Evolutionary conservation across 92 coral and sea anemone genomes (phyloP), one percentile per base, ranked within the genome.

Genomic region (Epizoanthus stellaris): DNA sequence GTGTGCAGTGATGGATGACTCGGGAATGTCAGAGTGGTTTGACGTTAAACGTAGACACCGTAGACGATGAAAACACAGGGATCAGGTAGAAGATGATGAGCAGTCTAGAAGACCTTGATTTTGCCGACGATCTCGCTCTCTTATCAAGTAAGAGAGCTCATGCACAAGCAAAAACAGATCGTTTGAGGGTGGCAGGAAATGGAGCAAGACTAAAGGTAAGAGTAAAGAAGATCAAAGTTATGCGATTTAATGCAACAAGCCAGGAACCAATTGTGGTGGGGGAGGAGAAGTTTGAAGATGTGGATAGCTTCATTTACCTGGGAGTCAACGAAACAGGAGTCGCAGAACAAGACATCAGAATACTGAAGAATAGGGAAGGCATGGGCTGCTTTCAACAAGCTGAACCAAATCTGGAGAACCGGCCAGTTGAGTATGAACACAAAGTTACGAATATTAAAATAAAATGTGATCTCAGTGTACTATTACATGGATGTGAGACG

Each of bases 231-330:
- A 20, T 67, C 81, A 75, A 75, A 75, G 65, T 75, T 63, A 49
- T 53, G 81, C 45, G 81, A 75, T 45, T 77, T 3, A 75, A 75
- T 64, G 81, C 66, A 34, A 20, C 2, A 58, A 77, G 54, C 54
- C 82, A 77, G 43, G 82, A 77, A 77, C 82, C 68, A 38, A 19
- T 77, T 56, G 17, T 38, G n/a, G 23, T 77, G 1, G 82, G 49
- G 9, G 82, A 77, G 68, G 82, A 4, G 5, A 49, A 58, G 10
- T 56, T 58, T 14, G 20, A 77, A 52, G 81, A 75, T 16, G 81
- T 75, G 1, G 81, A 75, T 38, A n/a, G n/a, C n/a, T n/a, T n/a
- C n/a, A n/a, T n/a, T n/a, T n/a, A n/a, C n/a, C n/a, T n/a, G n/a
- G n/a, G n/a, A n/a, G n/a, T n/a, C n/a, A n/a, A n/a, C n/a, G n/a